Percentiles rank a stretch among this genome's conserved stretches.
Evolutionary conservation across 2,888 invertebrate genomes (phyloP).

Genomic region (Branchellion lobata): DNA sequence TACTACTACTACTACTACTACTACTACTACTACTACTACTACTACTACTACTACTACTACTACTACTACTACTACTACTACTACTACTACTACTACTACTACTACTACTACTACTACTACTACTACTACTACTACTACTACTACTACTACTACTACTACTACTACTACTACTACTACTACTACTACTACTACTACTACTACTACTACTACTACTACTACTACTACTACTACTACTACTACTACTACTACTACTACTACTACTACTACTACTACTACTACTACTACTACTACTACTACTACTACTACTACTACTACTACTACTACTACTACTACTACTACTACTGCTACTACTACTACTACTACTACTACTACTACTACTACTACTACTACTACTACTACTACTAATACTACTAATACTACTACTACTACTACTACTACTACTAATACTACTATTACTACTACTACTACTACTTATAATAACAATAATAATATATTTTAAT

Average conservation of each 20-base stretch:
- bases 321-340: slow-evolving; percentile 29
- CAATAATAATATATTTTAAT: background rate
- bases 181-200: no score
- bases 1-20: no score
- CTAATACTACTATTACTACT: slow-evolving; percentile 18
- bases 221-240: background rate
- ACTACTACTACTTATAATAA: slow-evolving; percentile 9
- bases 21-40: no score
- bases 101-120: no score
- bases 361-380: slow-evolving; percentile 29
- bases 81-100: no score
- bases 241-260: slow-evolving; percentile 33
- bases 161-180: no score
- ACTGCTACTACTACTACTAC: slow-evolving; percentile 29
- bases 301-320: slow-evolving; percentile 27
- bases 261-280: slow-evolving; percentile 43
- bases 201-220: no score
- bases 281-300: slow-evolving; percentile 24
- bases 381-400: slow-evolving; percentile 29
- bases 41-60: no score
- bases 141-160: no score
- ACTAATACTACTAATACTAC: slow-evolving; percentile 23
- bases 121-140: no score
- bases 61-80: no score
- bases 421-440: slow-evolving; percentile 27